Evolutionary conservation across 2,888 invertebrate genomes (phyloP).

Genomic region (Schizaphis graminum): DNA sequence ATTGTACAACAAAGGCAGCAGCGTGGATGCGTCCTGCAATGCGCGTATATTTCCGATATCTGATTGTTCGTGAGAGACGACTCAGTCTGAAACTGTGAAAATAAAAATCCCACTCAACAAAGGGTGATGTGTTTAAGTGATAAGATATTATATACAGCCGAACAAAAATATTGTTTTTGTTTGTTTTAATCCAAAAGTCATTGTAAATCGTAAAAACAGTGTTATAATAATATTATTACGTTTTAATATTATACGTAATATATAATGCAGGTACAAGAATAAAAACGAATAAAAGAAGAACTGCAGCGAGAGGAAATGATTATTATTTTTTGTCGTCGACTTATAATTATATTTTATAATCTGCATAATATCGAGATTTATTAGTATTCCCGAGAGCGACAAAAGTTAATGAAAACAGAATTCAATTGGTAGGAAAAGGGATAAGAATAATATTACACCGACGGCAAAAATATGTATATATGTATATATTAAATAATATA

Average conservation of each 20-base stretch:
- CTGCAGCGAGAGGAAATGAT: constrained; percentile 24
- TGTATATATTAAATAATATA: not conserved
- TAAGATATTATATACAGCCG: not conserved
- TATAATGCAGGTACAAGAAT: not conserved
- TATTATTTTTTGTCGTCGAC: constrained; percentile 29
- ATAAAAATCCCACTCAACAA: constrained; percentile 22
- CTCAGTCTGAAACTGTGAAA: constrained; percentile 10
- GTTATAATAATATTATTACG: constrained; percentile 11
- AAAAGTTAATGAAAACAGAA: constrained; percentile 43
- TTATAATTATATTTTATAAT: constrained; percentile 52
- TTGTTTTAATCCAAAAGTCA: constrained; percentile 53
- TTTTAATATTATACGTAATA: not conserved
- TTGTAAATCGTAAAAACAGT: constrained; percentile 50
- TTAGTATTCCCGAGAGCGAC: constrained; percentile 12
- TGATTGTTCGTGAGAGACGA: not conserved
- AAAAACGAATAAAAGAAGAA: constrained; percentile 25
- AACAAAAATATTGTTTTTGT: constrained; percentile 30
- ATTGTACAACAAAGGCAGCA: not conserved
- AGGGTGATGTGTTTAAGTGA: constrained; percentile 33
- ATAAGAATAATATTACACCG: constrained; percentile 16
- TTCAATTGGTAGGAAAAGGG: constrained; percentile 37
- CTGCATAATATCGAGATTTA: constrained; percentile 45
- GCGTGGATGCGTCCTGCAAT: not conserved
- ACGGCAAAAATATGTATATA: not conserved
- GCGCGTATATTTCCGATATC: constrained; percentile 49